Conservation (phyloP, 2,888 invertebrate genomes). For the Dasypolia templi region DNA sequence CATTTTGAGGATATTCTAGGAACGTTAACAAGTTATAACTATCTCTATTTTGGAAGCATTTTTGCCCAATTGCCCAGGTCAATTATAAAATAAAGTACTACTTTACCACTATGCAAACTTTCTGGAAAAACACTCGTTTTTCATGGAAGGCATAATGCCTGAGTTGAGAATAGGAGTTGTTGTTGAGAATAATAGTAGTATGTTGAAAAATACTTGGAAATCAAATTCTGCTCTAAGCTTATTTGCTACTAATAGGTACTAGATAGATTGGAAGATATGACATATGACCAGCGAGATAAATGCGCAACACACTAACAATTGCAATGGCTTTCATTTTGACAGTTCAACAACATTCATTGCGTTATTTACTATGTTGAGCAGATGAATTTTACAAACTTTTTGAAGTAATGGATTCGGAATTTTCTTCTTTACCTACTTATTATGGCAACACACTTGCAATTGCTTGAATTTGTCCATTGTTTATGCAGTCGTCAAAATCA, state of each 20-base stretch:
- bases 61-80: not conserved
- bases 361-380: too few relatives aligned
- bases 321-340: too few relatives aligned
- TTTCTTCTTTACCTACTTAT: not conserved
- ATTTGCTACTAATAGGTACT: not conserved
- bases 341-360: too few relatives aligned
- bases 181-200: too few relatives aligned
- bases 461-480: not conserved
- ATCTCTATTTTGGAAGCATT: conserved; percentile 9
- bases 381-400: too few relatives aligned
- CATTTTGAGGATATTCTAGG: not conserved
- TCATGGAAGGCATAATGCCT: too few relatives aligned
- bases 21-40: not conserved
- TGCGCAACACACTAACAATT: too few relatives aligned
- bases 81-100: conserved; percentile 11
- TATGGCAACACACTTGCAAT: not conserved
- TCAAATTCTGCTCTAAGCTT: too few relatives aligned
- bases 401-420: too few relatives aligned
- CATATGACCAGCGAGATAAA: not conserved
- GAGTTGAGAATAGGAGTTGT: too few relatives aligned
- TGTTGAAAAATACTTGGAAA: too few relatives aligned
- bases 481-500: not conserved
- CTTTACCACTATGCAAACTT: not conserved
- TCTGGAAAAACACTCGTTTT: not conserved
- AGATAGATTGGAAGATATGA: not conserved